phyloP scores from a whole-genome alignment of 1,140 invertebrate species.

The Drosophila mayri region DNA sequence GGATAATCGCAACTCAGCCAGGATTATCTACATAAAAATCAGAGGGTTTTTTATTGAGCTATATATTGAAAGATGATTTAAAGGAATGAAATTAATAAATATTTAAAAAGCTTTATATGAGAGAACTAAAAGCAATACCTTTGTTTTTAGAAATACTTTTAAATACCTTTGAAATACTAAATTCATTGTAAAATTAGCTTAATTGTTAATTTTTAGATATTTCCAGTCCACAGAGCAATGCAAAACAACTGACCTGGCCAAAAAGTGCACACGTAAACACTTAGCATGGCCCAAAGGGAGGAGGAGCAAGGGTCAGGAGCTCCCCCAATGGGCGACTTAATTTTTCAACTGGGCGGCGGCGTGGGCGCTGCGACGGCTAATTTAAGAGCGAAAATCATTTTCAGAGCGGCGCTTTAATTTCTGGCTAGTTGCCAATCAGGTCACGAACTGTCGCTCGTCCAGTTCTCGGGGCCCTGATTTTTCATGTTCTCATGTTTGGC shows the following conservation, averaged over 20 bases:
- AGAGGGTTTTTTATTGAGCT: neutral
- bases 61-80: neutral
- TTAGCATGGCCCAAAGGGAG: constrained; percentile 31
- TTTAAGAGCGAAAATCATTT: constrained; percentile 72
- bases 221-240: constrained; percentile 4
- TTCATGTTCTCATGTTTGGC: constrained; percentile 30
- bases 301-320: neutral
- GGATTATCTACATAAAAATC: constrained; percentile 19
- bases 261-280: constrained; percentile 72
- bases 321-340: constrained; percentile 53
- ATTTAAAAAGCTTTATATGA: neutral
- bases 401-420: constrained; percentile 11
- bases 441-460: constrained; percentile 62
- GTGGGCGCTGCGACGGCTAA: constrained; percentile 42
- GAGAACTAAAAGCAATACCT: neutral
- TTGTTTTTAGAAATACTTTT: neutral
- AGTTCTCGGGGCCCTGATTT: constrained; percentile 36
- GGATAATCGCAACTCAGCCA: constrained; percentile 17
- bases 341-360: constrained; percentile 51
- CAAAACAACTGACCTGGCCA: constrained; percentile 22
- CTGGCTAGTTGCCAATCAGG: constrained; percentile 70
- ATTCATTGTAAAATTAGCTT: too few relatives aligned
- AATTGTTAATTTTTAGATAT: neutral
- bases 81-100: too few relatives aligned
- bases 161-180: neutral